These are phyloP conservation scores for Hemaris fuciformis DNA, from an alignment of 2,888 invertebrate species.

Conservation along the genomic window DNA sequence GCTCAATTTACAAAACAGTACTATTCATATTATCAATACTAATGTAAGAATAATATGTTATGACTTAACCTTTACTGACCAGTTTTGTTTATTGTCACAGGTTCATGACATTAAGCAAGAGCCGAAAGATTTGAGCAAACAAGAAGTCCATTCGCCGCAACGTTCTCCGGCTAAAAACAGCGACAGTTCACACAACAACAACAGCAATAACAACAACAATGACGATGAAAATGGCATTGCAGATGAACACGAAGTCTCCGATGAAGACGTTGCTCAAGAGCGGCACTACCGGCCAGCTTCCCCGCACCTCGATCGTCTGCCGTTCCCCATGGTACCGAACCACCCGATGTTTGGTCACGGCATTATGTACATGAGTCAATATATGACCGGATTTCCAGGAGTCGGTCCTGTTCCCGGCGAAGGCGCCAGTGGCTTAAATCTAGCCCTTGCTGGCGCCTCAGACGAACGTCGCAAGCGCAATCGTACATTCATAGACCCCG, in stretches of 20 bases:
- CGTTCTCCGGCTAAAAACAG: conserved; percentile 81
- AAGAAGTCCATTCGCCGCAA: conserved; percentile 69
- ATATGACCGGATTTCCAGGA: conserved; percentile 83
- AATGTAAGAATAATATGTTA: neutral
- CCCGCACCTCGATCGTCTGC: conserved; percentile 76
- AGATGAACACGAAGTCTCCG: conserved; percentile 77
- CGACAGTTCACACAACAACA: conserved; percentile 74
- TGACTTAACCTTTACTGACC: neutral
- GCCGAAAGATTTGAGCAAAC: conserved; percentile 71
- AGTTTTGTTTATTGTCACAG: conserved; percentile 43
- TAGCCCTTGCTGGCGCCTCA: conserved; percentile 84
- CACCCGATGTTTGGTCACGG: conserved; percentile 92
- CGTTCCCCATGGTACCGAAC: conserved; percentile 91
- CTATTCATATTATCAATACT: conserved; percentile 11
- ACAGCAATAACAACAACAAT: conserved; percentile 65
- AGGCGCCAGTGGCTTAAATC: conserved; percentile 82
- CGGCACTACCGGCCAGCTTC: conserved; percentile 66
- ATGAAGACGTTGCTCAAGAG: conserved; percentile 71
- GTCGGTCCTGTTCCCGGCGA: conserved; percentile 79
- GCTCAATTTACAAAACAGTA: conserved; percentile 11
- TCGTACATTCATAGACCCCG: conserved; percentile 99
- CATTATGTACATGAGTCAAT: conserved; percentile 96
- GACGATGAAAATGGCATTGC: conserved; percentile 75
- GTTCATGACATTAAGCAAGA: conserved; percentile 81
- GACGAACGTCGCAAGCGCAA: conserved; percentile 97